Conservation (phyloP, 92 coral and sea anemone species). For the Actinostola sp. region DNA sequence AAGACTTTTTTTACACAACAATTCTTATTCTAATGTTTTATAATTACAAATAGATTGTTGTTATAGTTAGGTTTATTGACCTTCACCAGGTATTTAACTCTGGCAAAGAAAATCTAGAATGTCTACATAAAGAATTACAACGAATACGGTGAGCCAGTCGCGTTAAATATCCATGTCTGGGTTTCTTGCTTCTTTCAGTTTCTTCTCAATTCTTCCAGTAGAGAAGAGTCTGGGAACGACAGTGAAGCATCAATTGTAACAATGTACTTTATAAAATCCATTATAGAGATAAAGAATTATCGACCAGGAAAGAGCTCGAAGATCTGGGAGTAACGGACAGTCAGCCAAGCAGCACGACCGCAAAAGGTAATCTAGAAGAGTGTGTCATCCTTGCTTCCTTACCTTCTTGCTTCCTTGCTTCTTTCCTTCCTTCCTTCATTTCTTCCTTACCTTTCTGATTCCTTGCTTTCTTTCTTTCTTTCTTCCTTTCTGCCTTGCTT, state of each 20-base stretch:
- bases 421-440: neutral
- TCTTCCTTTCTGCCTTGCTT: neutral
- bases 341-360: slow-evolving; percentile 11
- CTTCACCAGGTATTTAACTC: slow-evolving; percentile 37
- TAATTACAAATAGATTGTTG: too few species aligned
- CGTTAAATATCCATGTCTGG: neutral
- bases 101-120: slow-evolving; percentile 36
- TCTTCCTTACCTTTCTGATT: neutral
- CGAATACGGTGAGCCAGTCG: slow-evolving; percentile 33
- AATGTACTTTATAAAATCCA: neutral
- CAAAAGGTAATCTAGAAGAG: slow-evolving; percentile 5
- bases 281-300: slow-evolving; percentile 43
- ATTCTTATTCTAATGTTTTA: neutral
- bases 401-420: neutral
- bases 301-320: slow-evolving; percentile 35
- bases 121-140: slow-evolving; percentile 45
- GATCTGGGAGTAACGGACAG: slow-evolving; percentile 41
- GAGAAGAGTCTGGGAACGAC: neutral
- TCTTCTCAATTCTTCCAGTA: neutral
- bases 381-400: neutral
- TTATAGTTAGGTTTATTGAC: neutral
- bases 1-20: neutral
- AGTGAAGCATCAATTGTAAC: neutral
- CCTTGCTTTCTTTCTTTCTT: neutral
- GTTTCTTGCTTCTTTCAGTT: neutral